These are phyloP conservation scores for Drosophila antonietae DNA, from an alignment of 2,888 invertebrate species.

Conservation along the genomic window DNA sequence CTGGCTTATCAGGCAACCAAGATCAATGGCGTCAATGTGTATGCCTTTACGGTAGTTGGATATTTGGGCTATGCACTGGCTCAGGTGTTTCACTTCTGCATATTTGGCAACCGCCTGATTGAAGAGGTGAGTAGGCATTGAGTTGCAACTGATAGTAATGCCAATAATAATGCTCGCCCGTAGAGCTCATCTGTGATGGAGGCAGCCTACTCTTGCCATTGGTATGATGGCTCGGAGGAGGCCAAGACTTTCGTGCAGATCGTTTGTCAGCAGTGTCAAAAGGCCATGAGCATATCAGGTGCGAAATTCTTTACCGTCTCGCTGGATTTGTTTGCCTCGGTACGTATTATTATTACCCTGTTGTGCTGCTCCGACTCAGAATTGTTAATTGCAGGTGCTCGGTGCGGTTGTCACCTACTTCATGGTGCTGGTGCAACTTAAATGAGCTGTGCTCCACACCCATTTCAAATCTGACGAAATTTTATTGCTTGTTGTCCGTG, in stretches of 20 bases:
- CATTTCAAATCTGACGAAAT: constrained; percentile 32
- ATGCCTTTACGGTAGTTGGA: constrained; percentile 91
- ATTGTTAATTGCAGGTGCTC: constrained; percentile 87
- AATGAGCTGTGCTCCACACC: constrained; percentile 84
- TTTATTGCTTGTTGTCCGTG: constrained; percentile 32
- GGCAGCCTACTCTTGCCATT: constrained; percentile 95
- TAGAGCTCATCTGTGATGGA: constrained; percentile 96
- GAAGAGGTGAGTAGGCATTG: constrained; percentile 88
- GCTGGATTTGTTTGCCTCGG: constrained; percentile 94
- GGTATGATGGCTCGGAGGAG: constrained; percentile 96
- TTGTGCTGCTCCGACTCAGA: neutral
- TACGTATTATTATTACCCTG: constrained; percentile 84
- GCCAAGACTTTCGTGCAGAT: constrained; percentile 96
- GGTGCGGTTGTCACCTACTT: constrained; percentile 95
- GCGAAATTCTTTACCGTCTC: constrained; percentile 96
- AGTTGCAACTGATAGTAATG: neutral
- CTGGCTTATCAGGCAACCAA: constrained; percentile 95
- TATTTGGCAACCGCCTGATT: constrained; percentile 93
- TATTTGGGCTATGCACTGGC: constrained; percentile 92
- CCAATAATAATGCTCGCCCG: neutral
- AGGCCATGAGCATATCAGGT: constrained; percentile 94
- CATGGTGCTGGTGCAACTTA: constrained; percentile 95
- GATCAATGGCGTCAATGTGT: constrained; percentile 91
- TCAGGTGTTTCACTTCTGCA: constrained; percentile 94
- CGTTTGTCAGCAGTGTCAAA: constrained; percentile 95